Percentiles rank a stretch among this genome's conserved stretches.
phyloP scores from a whole-genome alignment of 1,140 invertebrate species.

The Eufriesea mexicana region DNA sequence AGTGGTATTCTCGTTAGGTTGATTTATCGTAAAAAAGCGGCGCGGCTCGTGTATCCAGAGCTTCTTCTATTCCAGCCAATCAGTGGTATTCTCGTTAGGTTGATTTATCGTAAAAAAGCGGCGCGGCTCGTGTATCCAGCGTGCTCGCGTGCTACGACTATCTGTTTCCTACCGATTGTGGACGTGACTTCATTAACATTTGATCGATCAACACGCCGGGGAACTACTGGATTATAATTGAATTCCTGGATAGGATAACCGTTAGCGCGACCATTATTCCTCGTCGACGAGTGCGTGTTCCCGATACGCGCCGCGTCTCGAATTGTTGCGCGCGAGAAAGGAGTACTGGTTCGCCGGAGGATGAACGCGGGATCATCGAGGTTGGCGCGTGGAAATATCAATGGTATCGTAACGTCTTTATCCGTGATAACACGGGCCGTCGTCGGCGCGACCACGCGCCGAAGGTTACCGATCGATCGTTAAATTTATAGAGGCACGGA shows the following conservation, averaged over 20 bases:
- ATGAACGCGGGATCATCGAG: background rate
- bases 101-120: constrained; percentile 45
- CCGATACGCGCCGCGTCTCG: background rate
- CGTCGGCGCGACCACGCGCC: background rate
- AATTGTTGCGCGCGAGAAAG: background rate
- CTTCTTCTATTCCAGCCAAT: constrained; percentile 15
- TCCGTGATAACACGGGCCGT: background rate
- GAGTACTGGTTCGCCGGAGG: background rate
- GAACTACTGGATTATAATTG: constrained; percentile 39
- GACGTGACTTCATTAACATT: constrained; percentile 50
- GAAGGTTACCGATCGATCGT: background rate
- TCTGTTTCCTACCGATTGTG: constrained; percentile 25
- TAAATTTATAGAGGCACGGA: background rate
- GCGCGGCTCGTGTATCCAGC: background rate
- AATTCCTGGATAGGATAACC: constrained; percentile 37
- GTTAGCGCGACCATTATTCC: constrained; percentile 32
- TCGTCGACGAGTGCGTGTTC: constrained; percentile 16
- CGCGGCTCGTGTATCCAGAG: background rate
- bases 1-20: constrained; percentile 40
- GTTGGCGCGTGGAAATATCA: constrained; percentile 7
- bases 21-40: constrained; percentile 42
- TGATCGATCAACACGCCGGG: constrained; percentile 38
- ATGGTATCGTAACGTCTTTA: constrained; percentile 9
- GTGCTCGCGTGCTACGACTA: constrained; percentile 20
- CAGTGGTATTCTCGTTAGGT: constrained; percentile 40